Base-by-base conservation (phyloP, 2,113 vertebrate genomes). In the Macrotis lagotis region DNA sequence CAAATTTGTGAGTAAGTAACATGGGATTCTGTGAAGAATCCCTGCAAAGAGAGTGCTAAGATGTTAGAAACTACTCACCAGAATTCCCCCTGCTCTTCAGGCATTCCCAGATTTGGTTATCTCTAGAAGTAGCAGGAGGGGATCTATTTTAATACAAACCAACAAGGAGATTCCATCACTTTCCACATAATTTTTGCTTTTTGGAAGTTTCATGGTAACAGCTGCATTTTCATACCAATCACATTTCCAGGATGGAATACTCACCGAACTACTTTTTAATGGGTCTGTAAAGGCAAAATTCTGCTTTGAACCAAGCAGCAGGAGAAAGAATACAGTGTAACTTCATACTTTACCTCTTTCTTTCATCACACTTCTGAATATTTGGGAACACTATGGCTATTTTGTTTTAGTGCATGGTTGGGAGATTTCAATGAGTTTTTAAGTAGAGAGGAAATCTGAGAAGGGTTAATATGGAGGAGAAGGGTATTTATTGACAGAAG, bases 1-100 rank as follows among this genome's bases (percentile, higher is more conserved):
- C 0, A 90, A 93, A 6, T 96, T 97, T 8, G 0, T 97, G 89
- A 96, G 96, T 96, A 92, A 93, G 97, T 83, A 44, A 83, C 37
- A 22, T 24, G 66, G 7, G 6, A 83, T 83, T 83, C n/a, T 83
- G 66, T 83, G 6, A 83, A 83, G 6, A 83, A 83, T 83, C 19
- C n/a, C 19, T 44, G 19, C n/a, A 83, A 83, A n/a, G 44, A 44
- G 66, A 44, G n/a, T 22, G n/a, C 24, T 83, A 44, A 83, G n/a
- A 83, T 83, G 7, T 83, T n/a, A 83, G 66, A 83, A 83, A 24
- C n/a, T 24, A 19, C 19, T 83, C 66, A 24, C 2, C 6, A 37
- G 31, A 12, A 66, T 66, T 37, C 31, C 12, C 0, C 12, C 48
- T 0, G 3, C 47, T 14, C 3, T 0, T 48, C 12, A 1, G 47